Evolutionary conservation across 2,888 invertebrate species (phyloP), one percentile per base, ranked within the genome.

Genomic region (Erebia epiphron): DNA sequence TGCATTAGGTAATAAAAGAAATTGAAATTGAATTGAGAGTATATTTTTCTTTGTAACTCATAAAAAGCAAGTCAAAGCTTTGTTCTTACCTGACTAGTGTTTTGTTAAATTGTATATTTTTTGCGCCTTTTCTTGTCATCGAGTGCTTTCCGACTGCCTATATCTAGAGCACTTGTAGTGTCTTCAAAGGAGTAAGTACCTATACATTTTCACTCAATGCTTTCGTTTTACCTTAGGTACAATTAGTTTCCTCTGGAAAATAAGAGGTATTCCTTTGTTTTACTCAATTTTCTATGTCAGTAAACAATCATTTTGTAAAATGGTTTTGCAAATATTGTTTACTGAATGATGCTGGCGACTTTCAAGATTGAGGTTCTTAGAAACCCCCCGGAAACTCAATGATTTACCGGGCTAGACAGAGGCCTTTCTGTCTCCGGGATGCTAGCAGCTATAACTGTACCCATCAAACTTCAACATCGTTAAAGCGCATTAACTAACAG

Each of bases 21-120:
- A 3, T 26, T 21, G 21, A 21, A 21, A 21, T 21, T 21, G 21
- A 21, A 21, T 21, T 21, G 21, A 21, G 21, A 21, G 21, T 21
- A 26, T 26, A 16, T n/a, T 41, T 41, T 16, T 2, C 18, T 43
- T 61, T 46, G 16, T 61, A 43, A 61, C 16, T 43, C 11, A 0
- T 43, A 46, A 61, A 61, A 18, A 61, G 26, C 11, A 10, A 46
- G 46, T 16, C 61, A 61, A 61, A 61, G 43, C 43, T 61, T 61
- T 18, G 61, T 43, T 61, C 16, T 61, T 18, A 13, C 18, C 61
- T 18, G 43, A 46, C 16, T 46, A 4, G 16, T 43, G 11, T 61
- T 50, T n/a, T 54, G 54, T 54, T 3, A 7, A 41, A 61, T 18
- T 46, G 18, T 46, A 18, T 61, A 61, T 46, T 61, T 61, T 26